Percentiles rank a stretch among this genome's conserved stretches.
Conservation (phyloP, 2,888 invertebrate species). For the Hyles lineata region DNA sequence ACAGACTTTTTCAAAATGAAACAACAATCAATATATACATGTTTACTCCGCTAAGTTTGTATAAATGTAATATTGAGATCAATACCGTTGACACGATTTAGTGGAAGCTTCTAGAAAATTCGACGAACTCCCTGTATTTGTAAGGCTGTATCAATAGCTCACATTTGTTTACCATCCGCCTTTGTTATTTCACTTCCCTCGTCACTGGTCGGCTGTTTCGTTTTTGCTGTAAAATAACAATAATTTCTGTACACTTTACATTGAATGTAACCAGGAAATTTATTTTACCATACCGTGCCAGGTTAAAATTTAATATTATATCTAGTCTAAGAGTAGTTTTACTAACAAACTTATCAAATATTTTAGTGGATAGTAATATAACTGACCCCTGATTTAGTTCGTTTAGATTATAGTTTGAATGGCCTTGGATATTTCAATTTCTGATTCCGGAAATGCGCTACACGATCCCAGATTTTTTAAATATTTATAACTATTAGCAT, state of each 20-base stretch:
- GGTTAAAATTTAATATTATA: too few species aligned
- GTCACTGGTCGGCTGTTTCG: neutral
- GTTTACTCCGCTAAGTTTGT: neutral
- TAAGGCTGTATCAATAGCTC: neutral
- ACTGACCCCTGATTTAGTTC: too few species aligned
- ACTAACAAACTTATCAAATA: too few species aligned
- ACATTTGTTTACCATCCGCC: constrained; percentile 25
- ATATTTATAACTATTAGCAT: neutral
- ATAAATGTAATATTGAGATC: constrained; percentile 9
- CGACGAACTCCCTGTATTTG: neutral
- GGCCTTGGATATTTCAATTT: too few species aligned
- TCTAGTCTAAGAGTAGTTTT: too few species aligned
- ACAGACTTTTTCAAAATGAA: neutral
- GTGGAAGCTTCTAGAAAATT: constrained; percentile 1
- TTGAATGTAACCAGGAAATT: neutral
- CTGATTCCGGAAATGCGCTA: too few species aligned
- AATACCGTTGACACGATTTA: constrained; percentile 9
- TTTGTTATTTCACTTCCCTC: constrained; percentile 24
- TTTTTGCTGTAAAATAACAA: constrained; percentile 31
- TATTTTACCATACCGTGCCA: neutral
- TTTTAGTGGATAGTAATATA: too few species aligned
- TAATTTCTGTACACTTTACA: neutral
- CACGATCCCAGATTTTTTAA: neutral
- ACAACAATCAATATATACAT: neutral
- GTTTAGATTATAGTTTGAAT: too few species aligned